phyloP scores from a whole-genome alignment of 2,113 vertebrate species.

The Gracilinanus agilis region DNA sequence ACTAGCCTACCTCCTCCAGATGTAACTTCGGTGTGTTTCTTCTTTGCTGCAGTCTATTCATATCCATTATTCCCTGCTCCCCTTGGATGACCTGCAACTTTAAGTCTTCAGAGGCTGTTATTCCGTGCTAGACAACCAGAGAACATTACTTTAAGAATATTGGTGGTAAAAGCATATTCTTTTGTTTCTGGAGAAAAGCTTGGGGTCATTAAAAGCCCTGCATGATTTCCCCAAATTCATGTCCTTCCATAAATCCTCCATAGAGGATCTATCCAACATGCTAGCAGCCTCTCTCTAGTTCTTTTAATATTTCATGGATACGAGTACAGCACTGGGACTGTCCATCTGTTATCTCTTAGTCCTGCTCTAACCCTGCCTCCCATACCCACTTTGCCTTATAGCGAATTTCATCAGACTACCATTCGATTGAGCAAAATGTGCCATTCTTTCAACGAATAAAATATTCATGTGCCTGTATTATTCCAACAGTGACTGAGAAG shows the following conservation, averaged over 20 bases:
- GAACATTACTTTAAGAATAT: background rate
- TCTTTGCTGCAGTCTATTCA: background rate
- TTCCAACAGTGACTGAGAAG: background rate
- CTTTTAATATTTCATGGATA: background rate
- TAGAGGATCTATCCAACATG: background rate
- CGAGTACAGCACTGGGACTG: background rate
- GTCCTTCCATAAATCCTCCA: background rate
- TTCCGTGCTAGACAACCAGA: background rate
- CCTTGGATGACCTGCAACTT: background rate
- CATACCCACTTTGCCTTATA: background rate
- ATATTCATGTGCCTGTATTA: slow-evolving; percentile 29
- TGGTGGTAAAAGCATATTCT: background rate
- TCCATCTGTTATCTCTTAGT: background rate
- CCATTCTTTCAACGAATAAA: slow-evolving; percentile 32
- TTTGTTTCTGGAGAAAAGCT: background rate
- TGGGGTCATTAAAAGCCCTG: background rate
- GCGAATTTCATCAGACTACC: slow-evolving; percentile 38
- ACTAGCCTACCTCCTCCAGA: background rate
- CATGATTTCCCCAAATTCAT: background rate
- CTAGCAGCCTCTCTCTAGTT: background rate
- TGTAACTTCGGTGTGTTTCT: background rate
- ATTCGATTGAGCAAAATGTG: slow-evolving; percentile 53
- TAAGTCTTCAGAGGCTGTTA: background rate
- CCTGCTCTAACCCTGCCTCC: background rate
- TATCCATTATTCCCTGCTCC: background rate